Conservation (phyloP, 2,113 vertebrate genomes). For the Sinocyclocheilus anophthalmus region DNA sequence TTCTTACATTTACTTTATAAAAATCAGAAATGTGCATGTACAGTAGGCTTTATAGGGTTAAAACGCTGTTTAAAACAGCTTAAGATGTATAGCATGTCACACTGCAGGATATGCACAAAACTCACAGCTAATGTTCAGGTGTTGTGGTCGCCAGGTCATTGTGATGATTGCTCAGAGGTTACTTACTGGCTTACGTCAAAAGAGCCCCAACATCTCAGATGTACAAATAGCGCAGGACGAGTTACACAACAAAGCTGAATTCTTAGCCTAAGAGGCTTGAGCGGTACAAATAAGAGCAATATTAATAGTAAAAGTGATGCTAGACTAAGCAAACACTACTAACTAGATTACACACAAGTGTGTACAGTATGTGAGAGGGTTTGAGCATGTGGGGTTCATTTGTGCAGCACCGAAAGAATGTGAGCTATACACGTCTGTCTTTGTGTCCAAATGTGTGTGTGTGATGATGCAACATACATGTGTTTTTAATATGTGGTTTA, state of each 20-base stretch:
- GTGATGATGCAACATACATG: background rate
- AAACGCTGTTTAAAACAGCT: no score
- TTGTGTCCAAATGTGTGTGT: background rate
- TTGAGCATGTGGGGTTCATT: slow-evolving; percentile 17
- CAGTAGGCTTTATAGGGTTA: no score
- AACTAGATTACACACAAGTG: background rate
- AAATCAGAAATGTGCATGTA: no score
- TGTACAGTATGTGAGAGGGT: background rate
- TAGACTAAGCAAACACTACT: background rate
- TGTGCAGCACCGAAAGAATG: slow-evolving; percentile 16
- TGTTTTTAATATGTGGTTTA: slow-evolving; percentile 13
- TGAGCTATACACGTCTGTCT: slow-evolving; percentile 10
- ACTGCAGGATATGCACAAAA: no score
- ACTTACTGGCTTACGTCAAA: background rate
- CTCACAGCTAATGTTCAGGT: no score
- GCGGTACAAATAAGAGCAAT: background rate
- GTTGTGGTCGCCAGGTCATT: background rate
- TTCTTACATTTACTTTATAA: no score
- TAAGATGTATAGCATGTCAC: no score
- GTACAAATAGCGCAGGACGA: background rate
- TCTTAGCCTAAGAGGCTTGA: background rate
- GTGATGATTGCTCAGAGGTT: background rate
- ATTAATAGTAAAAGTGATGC: background rate
- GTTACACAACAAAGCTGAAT: background rate
- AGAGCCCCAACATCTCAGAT: background rate